These are phyloP conservation scores for Archaeoteleia sp. DNA, from an alignment of 2,888 invertebrate species.

Conservation along the genomic window DNA sequence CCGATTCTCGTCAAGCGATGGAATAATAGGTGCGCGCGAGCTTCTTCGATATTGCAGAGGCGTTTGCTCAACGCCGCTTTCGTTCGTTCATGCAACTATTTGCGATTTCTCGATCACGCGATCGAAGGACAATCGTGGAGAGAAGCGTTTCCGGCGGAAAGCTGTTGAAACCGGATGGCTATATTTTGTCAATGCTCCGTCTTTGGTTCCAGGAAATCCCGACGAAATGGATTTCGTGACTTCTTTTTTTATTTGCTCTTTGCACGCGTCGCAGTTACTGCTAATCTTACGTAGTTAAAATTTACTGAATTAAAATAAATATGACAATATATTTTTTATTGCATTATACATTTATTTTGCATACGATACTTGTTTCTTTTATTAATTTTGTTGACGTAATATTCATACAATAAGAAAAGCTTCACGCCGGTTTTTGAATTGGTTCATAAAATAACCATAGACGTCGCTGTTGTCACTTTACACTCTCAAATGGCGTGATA, in stretches of 20 bases:
- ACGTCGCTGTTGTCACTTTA: too few relatives aligned
- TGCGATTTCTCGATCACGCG: conserved; percentile 37
- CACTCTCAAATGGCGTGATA: too few relatives aligned
- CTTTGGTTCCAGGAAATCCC: conserved; percentile 38
- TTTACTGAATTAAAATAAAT: too few relatives aligned
- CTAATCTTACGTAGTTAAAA: too few relatives aligned
- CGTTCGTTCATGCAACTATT: conserved; percentile 32
- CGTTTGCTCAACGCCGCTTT: conserved; percentile 38
- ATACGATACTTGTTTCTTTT: too few relatives aligned
- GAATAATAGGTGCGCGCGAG: conserved; percentile 34
- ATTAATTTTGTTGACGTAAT: too few relatives aligned
- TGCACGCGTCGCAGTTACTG: conserved; percentile 1
- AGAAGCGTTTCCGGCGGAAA: conserved; percentile 43
- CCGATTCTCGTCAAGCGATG: conserved; percentile 41
- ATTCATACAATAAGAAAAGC: too few relatives aligned
- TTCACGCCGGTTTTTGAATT: too few relatives aligned
- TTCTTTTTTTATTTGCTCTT: conserved; percentile 9
- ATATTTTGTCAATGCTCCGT: conserved; percentile 32
- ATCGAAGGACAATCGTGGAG: conserved; percentile 47
- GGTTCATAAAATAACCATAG: too few relatives aligned
- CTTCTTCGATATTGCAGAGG: conserved; percentile 29
- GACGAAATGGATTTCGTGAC: conserved; percentile 15
- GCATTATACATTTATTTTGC: too few relatives aligned
- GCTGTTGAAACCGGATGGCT: conserved; percentile 44
- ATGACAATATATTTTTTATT: too few relatives aligned